Evolutionary conservation across 2,113 vertebrate genomes (phyloP), one percentile per base, ranked within the genome.

Genomic region (Vulpes vulpes): DNA sequence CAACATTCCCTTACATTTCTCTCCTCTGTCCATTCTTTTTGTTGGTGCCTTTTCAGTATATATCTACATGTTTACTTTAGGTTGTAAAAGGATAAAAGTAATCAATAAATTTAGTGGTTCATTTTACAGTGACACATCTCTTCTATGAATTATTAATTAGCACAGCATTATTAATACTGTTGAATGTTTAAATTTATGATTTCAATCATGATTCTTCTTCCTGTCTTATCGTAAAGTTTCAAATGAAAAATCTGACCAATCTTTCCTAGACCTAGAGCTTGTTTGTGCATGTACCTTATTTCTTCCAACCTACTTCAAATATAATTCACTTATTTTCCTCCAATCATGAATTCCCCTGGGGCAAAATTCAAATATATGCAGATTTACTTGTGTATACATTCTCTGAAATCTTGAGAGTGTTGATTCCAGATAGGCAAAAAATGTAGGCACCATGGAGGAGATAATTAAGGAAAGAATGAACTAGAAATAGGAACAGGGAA

Each of bases 351-450:
- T 84, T 90, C n/a, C 19, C 51, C 9, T 69, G 92, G 30, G 25
- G 11, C 2, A 94, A 67, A 94, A 95, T 93, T 97, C 59, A 96
- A 89, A 85, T 91, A 38, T 43, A 49, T 80, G 19, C 49, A 91
- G 32, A 87, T 81, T 79, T 8, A 62, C 19, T 64, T 67, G 82
- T 67, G 11, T 90, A 30, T 84, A 73, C 15, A 69, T 74, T 89
- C 23, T 92, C 93, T 43, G 86, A 27, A 96, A 64, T 8, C 20
- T 78, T 94, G 62, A 96, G n/a, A 83, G 67, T 94, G 23, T 87
- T 94, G 32, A 76, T 81, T 81, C 25, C 15, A 87, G 73, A 69
- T 8, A 80, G 27, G 12, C n/a, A 90, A 95, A 43, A 81, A 89
- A 23, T 69, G 12, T 81, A 78, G 43, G 5, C 12, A 59, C 11